Evolutionary conservation across 2,113 vertebrate species (phyloP).

Genomic region (Donacobius atricapilla): DNA sequence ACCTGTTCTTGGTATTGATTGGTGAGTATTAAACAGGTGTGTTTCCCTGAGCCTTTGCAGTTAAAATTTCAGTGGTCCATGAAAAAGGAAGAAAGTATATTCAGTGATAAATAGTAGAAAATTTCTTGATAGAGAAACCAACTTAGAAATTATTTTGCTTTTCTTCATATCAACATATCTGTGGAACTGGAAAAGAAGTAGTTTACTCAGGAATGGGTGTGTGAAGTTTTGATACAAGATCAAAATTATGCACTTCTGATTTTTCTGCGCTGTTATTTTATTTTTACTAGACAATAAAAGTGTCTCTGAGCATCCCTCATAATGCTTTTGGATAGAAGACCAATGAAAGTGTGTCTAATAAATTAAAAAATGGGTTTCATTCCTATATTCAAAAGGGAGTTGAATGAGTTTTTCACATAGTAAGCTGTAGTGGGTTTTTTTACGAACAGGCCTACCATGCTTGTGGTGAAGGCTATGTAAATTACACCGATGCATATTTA

Average conservation of each 20-base stretch:
- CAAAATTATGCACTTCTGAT: neutral
- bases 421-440: slow-evolving; percentile 70
- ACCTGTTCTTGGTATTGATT: neutral
- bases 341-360: slow-evolving; percentile 43
- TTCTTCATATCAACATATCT: neutral
- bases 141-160: neutral
- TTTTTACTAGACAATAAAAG: neutral
- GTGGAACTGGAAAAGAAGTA: neutral
- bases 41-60: neutral
- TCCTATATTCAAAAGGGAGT: slow-evolving; percentile 56
- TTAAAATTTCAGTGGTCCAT: neutral
- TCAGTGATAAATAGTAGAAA: neutral
- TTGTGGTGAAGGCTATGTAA: slow-evolving; percentile 70
- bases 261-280: neutral
- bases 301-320: neutral
- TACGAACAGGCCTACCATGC: slow-evolving; percentile 43
- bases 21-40: neutral
- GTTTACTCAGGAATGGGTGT: neutral
- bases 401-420: slow-evolving; percentile 68
- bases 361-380: slow-evolving; percentile 57
- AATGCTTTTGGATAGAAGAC: slow-evolving; percentile 23
- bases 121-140: neutral
- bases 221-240: neutral
- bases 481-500: slow-evolving; percentile 80
- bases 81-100: neutral